Base-by-base conservation (phyloP, 1,140 invertebrate species). In the Diorhabda elongata region DNA sequence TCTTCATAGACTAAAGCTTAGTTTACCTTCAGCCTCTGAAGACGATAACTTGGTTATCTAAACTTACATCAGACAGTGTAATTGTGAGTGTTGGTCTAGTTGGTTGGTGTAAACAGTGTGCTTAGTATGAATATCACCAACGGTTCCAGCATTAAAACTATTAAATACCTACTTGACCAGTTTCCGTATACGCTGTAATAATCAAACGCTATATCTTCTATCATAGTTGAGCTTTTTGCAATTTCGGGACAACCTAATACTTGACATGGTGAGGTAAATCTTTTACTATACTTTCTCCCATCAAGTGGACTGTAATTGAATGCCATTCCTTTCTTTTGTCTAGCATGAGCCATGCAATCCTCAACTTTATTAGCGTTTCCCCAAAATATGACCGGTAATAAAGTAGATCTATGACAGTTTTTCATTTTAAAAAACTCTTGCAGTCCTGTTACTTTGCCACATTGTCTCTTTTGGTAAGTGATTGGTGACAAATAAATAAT, bases 161-260 rank as follows among this genome's bases (percentile, higher is more conserved):
- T 3, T 26, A 58, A 11, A 65, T 71, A 84, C 84, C 83, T 79
- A 86, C 85, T 80, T 64, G 83, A 76, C 41, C 82, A 81, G 71
- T 82, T 83, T 44, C 80, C 83, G 76, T 83, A 86, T 3, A 85
- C 78, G 70, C 85, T 89, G 69, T 88, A 86, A 74, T 89, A 88
- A 79, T 85, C 84, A 69, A 83, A 87, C 73, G 81, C 82, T 3
- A 82, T 77, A 73, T 87, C 85, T 62, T 83, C 81, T 4, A 78
- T 75, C 5, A 89, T 69, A 1, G 82, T 83, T 2, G 81, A 74
- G 43, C 83, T 83, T 52, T 84, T 84, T n/a, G 41, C 44, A 5
- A 80, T 79, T 78, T 88, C 87, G 3, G 88, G 86, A 75, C 88
- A 89, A n/a, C 84, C 82, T 3, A 89, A 75, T 2, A 87, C 77